These are phyloP conservation scores for Labrus mixtus DNA, from an alignment of 2,113 vertebrate genomes.

Conservation along the genomic window DNA sequence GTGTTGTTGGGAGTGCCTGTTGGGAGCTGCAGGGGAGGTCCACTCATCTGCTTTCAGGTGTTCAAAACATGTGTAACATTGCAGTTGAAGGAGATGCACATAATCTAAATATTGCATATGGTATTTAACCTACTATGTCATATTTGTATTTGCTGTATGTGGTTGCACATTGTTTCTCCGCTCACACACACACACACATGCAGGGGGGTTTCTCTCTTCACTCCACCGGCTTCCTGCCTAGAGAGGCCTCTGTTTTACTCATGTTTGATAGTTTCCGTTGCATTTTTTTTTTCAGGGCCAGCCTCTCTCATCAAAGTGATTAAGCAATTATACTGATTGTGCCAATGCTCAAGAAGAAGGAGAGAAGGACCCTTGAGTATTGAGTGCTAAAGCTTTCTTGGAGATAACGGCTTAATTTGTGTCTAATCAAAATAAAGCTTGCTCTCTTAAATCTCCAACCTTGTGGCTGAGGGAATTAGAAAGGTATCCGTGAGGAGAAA, in stretches of 20 bases:
- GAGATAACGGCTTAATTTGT: constrained; percentile 78
- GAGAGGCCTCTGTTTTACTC: constrained; percentile 33
- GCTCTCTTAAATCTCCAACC: constrained; percentile 48
- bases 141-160: not conserved
- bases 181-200: not conserved
- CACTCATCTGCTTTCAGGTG: constrained; percentile 24
- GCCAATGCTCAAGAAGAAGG: constrained; percentile 65
- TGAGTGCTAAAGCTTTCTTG: constrained; percentile 69
- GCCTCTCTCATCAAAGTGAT: constrained; percentile 78
- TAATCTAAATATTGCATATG: not conserved
- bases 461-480: constrained; percentile 29
- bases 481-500: constrained; percentile 22
- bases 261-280: constrained; percentile 63
- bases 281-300: constrained; percentile 68
- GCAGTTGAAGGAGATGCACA: too few relatives aligned
- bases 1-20: constrained; percentile 19
- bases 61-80: not conserved
- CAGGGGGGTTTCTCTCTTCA: not conserved
- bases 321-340: constrained; percentile 81
- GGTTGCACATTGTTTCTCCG: not conserved
- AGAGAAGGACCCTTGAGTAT: constrained; percentile 68
- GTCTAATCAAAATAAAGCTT: constrained; percentile 72
- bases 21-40: constrained; percentile 26
- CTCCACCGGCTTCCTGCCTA: not conserved
- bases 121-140: not conserved